A percentile compares a stretch with the other conserved stretches of the same genome.
phyloP scores from a whole-genome alignment of 1,140 invertebrate genomes.

The Vanessa atalanta region DNA sequence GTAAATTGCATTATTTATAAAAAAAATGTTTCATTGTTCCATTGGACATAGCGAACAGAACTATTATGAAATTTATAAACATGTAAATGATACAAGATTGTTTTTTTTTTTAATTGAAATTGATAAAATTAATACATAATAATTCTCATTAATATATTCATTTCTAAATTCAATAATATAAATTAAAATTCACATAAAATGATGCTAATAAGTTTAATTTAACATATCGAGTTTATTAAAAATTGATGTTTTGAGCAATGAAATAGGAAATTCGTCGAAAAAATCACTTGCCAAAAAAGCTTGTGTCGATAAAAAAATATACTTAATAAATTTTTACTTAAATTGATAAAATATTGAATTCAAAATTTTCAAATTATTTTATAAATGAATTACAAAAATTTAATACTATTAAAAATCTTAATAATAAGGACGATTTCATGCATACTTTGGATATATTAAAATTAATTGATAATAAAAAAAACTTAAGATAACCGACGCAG shows the following conservation, averaged over 20 bases:
- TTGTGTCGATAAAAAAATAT: conserved; percentile 31
- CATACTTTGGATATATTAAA: neutral
- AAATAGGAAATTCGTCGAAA: conserved; percentile 24
- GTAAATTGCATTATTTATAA: no score
- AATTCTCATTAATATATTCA: no score
- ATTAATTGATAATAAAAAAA: neutral
- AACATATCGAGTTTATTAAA: neutral
- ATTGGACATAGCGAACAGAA: no score
- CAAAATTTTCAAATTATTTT: conserved; percentile 2
- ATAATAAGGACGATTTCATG: conserved; percentile 1
- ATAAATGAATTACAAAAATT: neutral
- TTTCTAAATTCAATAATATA: no score
- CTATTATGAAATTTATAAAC: no score
- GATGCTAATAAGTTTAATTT: no score
- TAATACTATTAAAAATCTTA: neutral
- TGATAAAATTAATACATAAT: no score
- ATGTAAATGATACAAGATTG: no score
- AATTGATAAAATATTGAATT: conserved; percentile 13
- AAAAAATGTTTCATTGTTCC: no score
- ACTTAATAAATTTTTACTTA: conserved; percentile 22
- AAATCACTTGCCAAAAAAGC: conserved; percentile 32
- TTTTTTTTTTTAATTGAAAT: no score
- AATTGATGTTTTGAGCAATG: conserved; percentile 24
- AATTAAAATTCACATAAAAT: no score
- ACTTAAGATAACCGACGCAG: neutral